Evolutionary conservation across 2,888 invertebrate genomes (phyloP).

Genomic region (Phyllotreta cruciferae): DNA sequence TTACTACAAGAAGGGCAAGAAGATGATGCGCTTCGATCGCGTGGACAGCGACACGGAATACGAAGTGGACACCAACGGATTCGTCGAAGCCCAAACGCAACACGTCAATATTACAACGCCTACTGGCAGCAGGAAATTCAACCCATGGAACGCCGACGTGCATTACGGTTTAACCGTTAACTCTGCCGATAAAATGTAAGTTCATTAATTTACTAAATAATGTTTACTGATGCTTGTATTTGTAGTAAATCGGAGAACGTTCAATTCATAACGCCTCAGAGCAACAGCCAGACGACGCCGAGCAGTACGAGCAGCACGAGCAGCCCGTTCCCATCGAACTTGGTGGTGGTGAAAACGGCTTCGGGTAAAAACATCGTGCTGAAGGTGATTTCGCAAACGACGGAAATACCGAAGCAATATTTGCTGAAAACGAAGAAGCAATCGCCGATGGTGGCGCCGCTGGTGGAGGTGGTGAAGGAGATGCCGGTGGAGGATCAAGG

Average conservation of each 20-base stretch:
- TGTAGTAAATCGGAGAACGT: conserved; percentile 39
- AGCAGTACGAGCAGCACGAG: conserved; percentile 12
- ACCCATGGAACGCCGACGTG: conserved; percentile 60
- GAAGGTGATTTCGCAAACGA: conserved; percentile 56
- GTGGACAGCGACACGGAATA: conserved; percentile 53
- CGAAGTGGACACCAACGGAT: conserved; percentile 49
- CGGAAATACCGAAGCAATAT: conserved; percentile 48
- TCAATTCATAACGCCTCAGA: conserved; percentile 44
- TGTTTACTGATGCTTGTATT: too few species aligned
- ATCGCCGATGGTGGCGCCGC: conserved; percentile 32
- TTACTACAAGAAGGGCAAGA: conserved; percentile 50
- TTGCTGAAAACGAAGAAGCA: conserved; percentile 48
- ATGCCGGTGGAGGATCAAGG: conserved; percentile 38
- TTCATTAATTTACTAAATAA: conserved; percentile 1
- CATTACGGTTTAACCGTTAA: conserved; percentile 59
- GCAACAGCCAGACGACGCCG: conserved; percentile 34
- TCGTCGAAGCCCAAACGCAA: conserved; percentile 47
- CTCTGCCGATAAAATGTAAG: conserved; percentile 54
- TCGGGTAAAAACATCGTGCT: conserved; percentile 58
- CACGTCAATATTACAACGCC: conserved; percentile 39
- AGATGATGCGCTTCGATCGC: conserved; percentile 50
- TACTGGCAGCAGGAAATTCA: conserved; percentile 49
- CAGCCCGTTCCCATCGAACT: conserved; percentile 52
- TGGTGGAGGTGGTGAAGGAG: conserved; percentile 33
- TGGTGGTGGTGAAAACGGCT: conserved; percentile 59